Evolutionary conservation across 2,797 vertebrate species (phyloP), one percentile per base, ranked within the genome.

Genomic region (Manis javanica): DNA sequence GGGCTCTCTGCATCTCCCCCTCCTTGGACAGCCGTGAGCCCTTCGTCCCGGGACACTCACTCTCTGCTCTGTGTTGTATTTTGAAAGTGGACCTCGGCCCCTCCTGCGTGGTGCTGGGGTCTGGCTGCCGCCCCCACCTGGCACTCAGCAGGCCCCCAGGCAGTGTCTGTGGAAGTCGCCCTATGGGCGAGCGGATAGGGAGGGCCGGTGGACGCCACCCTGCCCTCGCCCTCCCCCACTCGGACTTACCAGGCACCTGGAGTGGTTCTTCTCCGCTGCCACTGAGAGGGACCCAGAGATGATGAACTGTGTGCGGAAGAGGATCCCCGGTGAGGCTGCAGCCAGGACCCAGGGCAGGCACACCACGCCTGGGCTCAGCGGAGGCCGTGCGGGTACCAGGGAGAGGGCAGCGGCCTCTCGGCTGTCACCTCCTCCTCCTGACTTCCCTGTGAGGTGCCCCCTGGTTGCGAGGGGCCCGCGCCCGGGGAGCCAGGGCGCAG

Each of bases 231-330:
- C 51, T 2, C 55, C 31, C 55, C 49, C 0, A 2, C 26, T 82
- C 59, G 13, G 11, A 95, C 98, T 98, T 96, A 98, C 98, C 51
- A 98, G 97, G 0, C 97, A 98, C 63, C 97, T 97, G 0, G 95
- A 95, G 74, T 98, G 98, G 91, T 94, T 98, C 96, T 97, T 98
- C 95, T 98, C 98, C 0, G 98, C 98, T 0, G 98, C 98, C 29
- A 98, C 98, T 0, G 98, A 98, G 24, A 98, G 97, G 68, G 98
- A 98, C 24, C 98, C 98, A 0, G 98, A 98, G 97, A 98, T 97
- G 98, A 98, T 97, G 96, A 98, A 98, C 98, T 98, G 97, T 1
- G 0, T 72, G 53, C 78, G 34, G 21, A 53, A 94, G 37, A 72
- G 9, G 29, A 26, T 12, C 6, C 7, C 53, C 1, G 10, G 0